Conservation (phyloP, 2,113 vertebrate species). For the Sarotherodon lohbergeri region DNA sequence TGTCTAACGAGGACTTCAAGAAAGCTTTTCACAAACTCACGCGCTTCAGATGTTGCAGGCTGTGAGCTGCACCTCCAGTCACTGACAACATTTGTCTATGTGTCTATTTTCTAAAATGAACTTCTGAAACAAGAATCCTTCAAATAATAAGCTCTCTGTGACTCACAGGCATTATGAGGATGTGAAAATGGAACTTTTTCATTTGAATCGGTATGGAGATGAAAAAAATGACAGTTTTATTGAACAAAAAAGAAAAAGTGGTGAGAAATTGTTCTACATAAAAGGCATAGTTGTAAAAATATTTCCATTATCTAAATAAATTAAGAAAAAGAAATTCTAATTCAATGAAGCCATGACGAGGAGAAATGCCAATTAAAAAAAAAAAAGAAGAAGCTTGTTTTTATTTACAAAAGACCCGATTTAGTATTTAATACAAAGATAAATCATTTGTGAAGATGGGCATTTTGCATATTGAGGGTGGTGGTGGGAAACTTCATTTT, state of each 20-base stretch:
- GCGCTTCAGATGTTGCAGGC: slow-evolving; percentile 72
- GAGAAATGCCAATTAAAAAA: background rate
- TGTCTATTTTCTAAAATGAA: background rate
- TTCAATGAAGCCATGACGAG: background rate
- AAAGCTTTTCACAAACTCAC: slow-evolving; percentile 91
- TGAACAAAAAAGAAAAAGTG: background rate
- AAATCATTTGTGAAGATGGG: background rate
- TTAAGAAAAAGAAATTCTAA: background rate
- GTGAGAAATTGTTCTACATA: background rate
- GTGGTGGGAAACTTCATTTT: background rate
- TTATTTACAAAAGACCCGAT: background rate
- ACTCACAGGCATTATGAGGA: background rate
- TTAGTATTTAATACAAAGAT: background rate
- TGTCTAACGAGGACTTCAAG: slow-evolving; percentile 93
- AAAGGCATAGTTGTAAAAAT: background rate
- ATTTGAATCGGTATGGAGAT: background rate
- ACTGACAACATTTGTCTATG: background rate
- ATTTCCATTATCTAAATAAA: background rate
- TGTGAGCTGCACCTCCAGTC: background rate
- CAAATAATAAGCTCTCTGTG: background rate
- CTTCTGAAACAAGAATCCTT: background rate
- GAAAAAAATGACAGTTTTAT: background rate
- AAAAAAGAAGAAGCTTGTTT: background rate
- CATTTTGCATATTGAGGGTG: background rate
- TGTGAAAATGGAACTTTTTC: background rate